Evolutionary conservation across 2,888 invertebrate genomes (phyloP).

Genomic region (Cryptus armator): DNA sequence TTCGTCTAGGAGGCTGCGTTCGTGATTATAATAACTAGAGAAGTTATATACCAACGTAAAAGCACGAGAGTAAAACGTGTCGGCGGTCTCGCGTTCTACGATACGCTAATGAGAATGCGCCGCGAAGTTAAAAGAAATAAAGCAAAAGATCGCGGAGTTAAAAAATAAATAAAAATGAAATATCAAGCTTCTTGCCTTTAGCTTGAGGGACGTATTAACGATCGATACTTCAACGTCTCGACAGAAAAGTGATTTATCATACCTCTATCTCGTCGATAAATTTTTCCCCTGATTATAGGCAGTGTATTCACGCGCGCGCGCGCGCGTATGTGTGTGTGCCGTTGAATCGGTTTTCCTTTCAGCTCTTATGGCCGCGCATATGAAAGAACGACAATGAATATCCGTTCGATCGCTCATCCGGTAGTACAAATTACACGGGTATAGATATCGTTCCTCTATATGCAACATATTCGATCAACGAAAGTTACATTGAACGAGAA

Average conservation of each 20-base stretch:
- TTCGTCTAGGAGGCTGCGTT: neutral
- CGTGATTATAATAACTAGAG: slow-evolving; percentile 47
- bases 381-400: neutral
- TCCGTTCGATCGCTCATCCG: slow-evolving; percentile 22
- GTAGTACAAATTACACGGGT: slow-evolving; percentile 1
- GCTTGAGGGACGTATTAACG: slow-evolving; percentile 45
- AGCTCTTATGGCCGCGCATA: neutral
- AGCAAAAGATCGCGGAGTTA: neutral
- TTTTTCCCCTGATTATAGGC: slow-evolving; percentile 34
- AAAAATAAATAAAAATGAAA: slow-evolving; percentile 37
- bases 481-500: neutral
- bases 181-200: slow-evolving; percentile 24
- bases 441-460: slow-evolving; percentile 13
- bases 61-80: slow-evolving; percentile 20
- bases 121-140: slow-evolving; percentile 16
- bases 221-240: slow-evolving; percentile 63
- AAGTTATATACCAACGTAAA: neutral
- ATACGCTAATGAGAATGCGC: slow-evolving; percentile 61
- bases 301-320: neutral
- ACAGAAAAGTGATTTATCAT: slow-evolving; percentile 61
- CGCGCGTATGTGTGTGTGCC: neutral
- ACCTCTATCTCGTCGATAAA: slow-evolving; percentile 62
- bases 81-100: slow-evolving; percentile 22
- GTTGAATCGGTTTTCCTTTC: slow-evolving; percentile 13
- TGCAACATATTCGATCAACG: neutral